Percentiles rank a stretch among this genome's conserved stretches.
Evolutionary conservation across 2,797 vertebrate species (phyloP).

Genomic region (Enteromius thamalakanensis): DNA sequence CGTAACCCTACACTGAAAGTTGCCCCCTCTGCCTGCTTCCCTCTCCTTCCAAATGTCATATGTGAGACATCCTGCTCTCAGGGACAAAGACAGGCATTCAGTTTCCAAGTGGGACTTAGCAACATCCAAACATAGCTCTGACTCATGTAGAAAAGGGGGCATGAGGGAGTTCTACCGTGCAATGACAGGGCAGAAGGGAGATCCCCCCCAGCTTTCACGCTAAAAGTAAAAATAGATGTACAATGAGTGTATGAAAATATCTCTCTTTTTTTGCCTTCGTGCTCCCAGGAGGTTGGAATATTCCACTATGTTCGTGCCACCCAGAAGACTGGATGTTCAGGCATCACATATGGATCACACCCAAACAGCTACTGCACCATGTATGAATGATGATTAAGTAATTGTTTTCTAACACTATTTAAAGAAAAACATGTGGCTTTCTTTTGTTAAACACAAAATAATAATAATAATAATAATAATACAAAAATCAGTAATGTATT

Average conservation of each 20-base stretch:
- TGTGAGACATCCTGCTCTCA: conserved; percentile 67
- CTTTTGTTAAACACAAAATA: background rate
- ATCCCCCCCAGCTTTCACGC: conserved; percentile 20
- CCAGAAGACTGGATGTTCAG: background rate
- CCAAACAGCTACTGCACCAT: background rate
- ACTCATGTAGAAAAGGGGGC: conserved; percentile 58
- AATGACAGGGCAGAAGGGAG: conserved; percentile 43
- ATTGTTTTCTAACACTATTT: background rate
- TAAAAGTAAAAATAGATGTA: conserved; percentile 52
- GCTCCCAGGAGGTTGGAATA: conserved; percentile 31
- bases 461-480: background rate
- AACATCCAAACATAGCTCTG: conserved; percentile 79
- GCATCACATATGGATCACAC: background rate
- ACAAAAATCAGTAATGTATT: background rate
- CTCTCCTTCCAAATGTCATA: conserved; percentile 77
- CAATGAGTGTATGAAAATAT: conserved; percentile 43
- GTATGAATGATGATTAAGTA: background rate
- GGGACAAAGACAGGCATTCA: conserved; percentile 79
- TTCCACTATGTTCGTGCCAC: conserved; percentile 15
- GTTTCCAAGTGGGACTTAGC: conserved; percentile 81
- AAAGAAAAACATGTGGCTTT: background rate
- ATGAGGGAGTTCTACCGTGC: conserved; percentile 35
- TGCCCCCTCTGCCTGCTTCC: conserved; percentile 56
- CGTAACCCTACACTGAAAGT: conserved; percentile 60
- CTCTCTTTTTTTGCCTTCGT: conserved; percentile 18